Evolutionary conservation across 2,113 vertebrate genomes (phyloP), one percentile per base, ranked within the genome.

Genomic region (Campylomormyrus tamandua): DNA sequence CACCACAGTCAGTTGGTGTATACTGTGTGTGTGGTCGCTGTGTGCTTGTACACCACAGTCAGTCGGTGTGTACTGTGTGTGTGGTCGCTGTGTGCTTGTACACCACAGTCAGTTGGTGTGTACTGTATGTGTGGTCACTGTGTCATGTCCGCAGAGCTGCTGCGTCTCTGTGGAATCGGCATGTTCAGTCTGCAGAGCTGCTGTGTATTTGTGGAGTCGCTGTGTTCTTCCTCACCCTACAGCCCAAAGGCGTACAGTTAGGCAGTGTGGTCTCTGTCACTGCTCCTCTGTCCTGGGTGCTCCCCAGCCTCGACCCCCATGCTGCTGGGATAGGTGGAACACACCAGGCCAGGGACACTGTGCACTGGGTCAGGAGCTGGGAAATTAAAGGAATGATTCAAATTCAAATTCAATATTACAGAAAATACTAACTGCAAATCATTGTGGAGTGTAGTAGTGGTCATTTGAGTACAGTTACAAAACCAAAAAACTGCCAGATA

Each of bases 31-130:
- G 10, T 11, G 2, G 11, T 8, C 5, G 1, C 66, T 70, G 66
- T n/a, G 50, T 52, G 10, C 11, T 50, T 50, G 49, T 50, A 11
- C 98, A 89, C 98, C 98, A 0, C 98, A 99, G 94, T 98, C 98
- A 90, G 97, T 99, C 53, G 98, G 98, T 99, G 92, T 95, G 97
- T 90, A 94, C 56, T 19, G 17, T 45, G 35, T 58, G 15, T 39
- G 1, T 3, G 10, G n/a, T 58, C 56, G 0, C 21, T 58, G 56
- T 11, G n/a, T 31, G 70, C 70, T 31, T 27, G 15, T 77, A 77
- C 98, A 89, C 98, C 98, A 0, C 98, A 99, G 94, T 98, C 98
- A 90, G 97, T 99, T 52, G 98, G 98, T 99, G 92, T 95, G 97
- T 90, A 94, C 52, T 17, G 35, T 45, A 5, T 39, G 5, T 42